Evolutionary conservation across 1,140 invertebrate genomes (phyloP).

Genomic region (Drosophila sproati): DNA sequence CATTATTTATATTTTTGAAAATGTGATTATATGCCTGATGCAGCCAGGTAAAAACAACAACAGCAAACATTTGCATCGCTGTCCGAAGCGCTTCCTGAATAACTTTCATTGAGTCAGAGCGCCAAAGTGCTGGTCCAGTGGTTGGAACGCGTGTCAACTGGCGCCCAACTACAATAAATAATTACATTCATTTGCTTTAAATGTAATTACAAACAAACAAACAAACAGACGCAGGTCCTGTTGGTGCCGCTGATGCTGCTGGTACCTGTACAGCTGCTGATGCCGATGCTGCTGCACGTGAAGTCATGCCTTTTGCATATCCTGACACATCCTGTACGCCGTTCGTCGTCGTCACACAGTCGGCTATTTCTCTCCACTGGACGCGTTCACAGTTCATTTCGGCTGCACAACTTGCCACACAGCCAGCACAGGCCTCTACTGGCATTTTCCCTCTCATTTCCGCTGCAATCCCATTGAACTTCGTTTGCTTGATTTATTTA

Average conservation of each 20-base stretch:
- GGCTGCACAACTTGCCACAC: conserved; percentile 13
- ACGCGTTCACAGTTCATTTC: conserved; percentile 72
- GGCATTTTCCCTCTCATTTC: conserved; percentile 78
- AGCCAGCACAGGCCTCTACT: conserved; percentile 20
- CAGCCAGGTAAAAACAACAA: conserved; percentile 4
- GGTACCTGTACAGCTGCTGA: neutral
- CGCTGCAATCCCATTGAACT: conserved; percentile 79
- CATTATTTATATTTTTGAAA: conserved; percentile 31
- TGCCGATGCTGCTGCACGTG: neutral
- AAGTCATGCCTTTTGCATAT: conserved; percentile 58
- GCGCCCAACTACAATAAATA: conserved; percentile 76
- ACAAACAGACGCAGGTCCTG: conserved; percentile 31
- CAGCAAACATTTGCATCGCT: neutral
- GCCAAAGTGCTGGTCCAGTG: conserved; percentile 16
- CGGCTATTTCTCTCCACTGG: conserved; percentile 38
- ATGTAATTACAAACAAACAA: conserved; percentile 75
- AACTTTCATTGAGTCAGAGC: conserved; percentile 41
- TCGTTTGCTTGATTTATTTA: conserved; percentile 79
- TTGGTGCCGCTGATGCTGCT: conserved; percentile 1
- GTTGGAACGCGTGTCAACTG: conserved; percentile 40
- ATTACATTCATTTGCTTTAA: conserved; percentile 80
- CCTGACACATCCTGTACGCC: conserved; percentile 17
- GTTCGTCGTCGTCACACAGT: conserved; percentile 22
- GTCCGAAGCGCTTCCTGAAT: neutral
- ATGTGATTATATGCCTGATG: conserved; percentile 61